These are phyloP conservation scores for Nipponacmea schrenckii DNA, from an alignment of 2,888 invertebrate species.

Conservation along the genomic window DNA sequence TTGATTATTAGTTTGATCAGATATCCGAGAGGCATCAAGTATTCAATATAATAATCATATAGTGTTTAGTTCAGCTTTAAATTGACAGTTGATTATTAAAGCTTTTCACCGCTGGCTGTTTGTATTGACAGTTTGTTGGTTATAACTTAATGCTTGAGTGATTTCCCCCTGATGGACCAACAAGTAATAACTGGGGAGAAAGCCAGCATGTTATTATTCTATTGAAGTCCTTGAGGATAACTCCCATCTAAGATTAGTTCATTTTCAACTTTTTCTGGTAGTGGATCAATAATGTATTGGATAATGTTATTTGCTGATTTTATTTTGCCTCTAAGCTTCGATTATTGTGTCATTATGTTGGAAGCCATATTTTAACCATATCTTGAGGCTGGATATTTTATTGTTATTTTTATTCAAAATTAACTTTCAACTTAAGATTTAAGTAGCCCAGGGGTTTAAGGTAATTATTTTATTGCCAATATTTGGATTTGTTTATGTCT, in stretches of 20 bases:
- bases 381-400: too few relatives aligned
- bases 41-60: neutral
- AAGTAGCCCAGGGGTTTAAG: too few relatives aligned
- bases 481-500: too few relatives aligned
- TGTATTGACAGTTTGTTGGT: constrained; percentile 3
- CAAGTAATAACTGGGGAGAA: neutral
- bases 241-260: neutral
- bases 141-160: neutral
- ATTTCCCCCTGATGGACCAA: neutral
- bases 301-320: constrained; percentile 1
- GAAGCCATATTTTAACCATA: too few relatives aligned
- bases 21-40: too few relatives aligned
- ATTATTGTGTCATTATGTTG: neutral
- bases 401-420: too few relatives aligned
- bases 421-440: too few relatives aligned
- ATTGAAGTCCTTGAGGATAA: neutral
- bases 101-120: neutral
- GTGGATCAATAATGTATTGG: constrained; percentile 1
- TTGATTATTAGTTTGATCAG: too few relatives aligned
- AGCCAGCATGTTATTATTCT: neutral
- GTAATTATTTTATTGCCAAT: too few relatives aligned
- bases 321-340: neutral
- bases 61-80: neutral
- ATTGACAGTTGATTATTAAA: constrained; percentile 2
- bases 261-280: neutral